These are phyloP conservation scores for Abscondita cerata DNA, from an alignment of 2,888 invertebrate species.

Conservation along the genomic window DNA sequence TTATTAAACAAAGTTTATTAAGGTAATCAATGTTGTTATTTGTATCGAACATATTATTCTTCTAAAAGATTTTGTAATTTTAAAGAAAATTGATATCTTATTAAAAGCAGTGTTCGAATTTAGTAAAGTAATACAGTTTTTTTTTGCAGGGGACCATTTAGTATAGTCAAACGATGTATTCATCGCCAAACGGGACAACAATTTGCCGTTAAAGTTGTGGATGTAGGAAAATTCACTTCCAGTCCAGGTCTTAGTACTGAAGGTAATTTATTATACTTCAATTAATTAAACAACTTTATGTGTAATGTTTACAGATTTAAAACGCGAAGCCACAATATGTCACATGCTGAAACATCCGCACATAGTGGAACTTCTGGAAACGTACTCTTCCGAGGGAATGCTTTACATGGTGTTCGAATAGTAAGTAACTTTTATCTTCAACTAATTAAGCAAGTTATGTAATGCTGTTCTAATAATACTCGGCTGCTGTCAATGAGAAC, in stretches of 20 bases:
- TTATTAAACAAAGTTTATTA: no score
- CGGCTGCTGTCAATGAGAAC: no score
- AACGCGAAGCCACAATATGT: conserved; percentile 97
- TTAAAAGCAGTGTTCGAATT: no score
- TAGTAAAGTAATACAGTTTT: conserved; percentile 20
- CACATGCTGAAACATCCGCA: conserved; percentile 99
- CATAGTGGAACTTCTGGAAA: conserved; percentile 97
- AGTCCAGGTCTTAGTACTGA: conserved; percentile 96
- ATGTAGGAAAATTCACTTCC: conserved; percentile 96
- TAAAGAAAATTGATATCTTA: no score
- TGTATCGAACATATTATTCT: no score
- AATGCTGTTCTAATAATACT: no score
- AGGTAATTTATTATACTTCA: conserved; percentile 65
- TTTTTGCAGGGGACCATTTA: conserved; percentile 88
- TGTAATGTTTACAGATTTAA: conserved; percentile 79
- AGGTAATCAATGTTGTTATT: no score
- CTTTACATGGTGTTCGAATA: conserved; percentile 99
- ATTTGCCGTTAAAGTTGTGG: conserved; percentile 98
- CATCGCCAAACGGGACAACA: conserved; percentile 94
- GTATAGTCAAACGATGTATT: conserved; percentile 93
- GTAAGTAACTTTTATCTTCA: conserved; percentile 70
- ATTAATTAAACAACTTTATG: conserved; percentile 15
- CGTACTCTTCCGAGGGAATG: conserved; percentile 98
- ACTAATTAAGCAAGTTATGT: no score
- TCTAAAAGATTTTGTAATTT: no score